Evolutionary conservation across 1,140 invertebrate genomes (phyloP).

Genomic region (Maniola jurtina): DNA sequence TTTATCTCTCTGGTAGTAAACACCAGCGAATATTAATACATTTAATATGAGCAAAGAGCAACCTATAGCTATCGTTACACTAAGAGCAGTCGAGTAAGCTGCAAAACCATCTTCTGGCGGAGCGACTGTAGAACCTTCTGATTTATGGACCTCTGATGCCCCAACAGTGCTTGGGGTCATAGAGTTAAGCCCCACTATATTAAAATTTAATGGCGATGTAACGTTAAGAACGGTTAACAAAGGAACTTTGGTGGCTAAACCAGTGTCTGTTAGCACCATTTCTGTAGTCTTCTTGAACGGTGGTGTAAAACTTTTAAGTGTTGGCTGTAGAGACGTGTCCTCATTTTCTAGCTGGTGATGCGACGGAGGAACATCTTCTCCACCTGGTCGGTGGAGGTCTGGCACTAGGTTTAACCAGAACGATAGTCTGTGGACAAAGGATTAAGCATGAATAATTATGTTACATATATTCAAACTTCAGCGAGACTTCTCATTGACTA

Average conservation of each 20-base stretch:
- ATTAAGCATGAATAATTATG: not conserved
- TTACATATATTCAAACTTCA: too few species aligned
- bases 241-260: conserved; percentile 67
- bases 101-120: conserved; percentile 90
- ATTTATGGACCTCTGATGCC: conserved; percentile 63
- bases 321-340: conserved; percentile 74
- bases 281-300: conserved; percentile 79
- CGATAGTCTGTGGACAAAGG: conserved; percentile 84
- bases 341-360: conserved; percentile 93
- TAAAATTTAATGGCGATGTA: conserved; percentile 68
- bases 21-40: conserved; percentile 94
- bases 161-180: conserved; percentile 51
- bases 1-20: conserved; percentile 95
- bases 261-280: conserved; percentile 66
- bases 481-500: too few species aligned
- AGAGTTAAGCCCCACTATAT: conserved; percentile 58
- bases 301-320: conserved; percentile 78
- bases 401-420: conserved; percentile 98
- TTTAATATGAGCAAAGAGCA: conserved; percentile 94
- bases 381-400: conserved; percentile 93
- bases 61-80: conserved; percentile 96
- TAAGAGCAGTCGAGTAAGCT: conserved; percentile 92
- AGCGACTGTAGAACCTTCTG: conserved; percentile 73
- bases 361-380: conserved; percentile 89
- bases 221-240: conserved; percentile 65